These are phyloP conservation scores for Poecilia wingei DNA, from an alignment of 2,797 vertebrate genomes.

Conservation along the genomic window DNA sequence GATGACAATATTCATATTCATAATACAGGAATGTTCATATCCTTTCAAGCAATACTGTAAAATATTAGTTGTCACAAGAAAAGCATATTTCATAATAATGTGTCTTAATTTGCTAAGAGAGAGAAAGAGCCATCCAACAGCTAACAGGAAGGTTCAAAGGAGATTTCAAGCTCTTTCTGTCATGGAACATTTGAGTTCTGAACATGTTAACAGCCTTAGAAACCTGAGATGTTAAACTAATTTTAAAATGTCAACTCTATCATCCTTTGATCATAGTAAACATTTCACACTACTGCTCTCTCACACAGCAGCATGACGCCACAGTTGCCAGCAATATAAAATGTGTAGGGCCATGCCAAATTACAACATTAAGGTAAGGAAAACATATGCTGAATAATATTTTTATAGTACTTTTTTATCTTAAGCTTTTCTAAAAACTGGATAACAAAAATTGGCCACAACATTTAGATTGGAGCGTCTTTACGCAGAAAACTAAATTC, in stretches of 20 bases:
- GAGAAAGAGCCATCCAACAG: neutral
- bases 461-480: neutral
- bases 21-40: neutral
- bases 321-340: neutral
- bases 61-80: neutral
- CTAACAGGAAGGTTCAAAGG: neutral
- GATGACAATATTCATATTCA: neutral
- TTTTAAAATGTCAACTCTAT: neutral
- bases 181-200: neutral
- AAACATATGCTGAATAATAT: neutral
- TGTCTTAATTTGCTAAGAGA: neutral
- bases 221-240: neutral
- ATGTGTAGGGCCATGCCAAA: neutral
- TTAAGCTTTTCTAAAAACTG: neutral
- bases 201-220: neutral
- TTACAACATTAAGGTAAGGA: neutral
- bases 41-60: neutral
- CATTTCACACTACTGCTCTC: neutral
- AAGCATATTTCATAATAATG: neutral
- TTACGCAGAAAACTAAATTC: neutral
- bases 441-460: neutral
- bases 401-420: neutral
- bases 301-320: neutral
- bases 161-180: neutral
- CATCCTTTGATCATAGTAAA: neutral